phyloP scores from a whole-genome alignment of 2,113 vertebrate genomes.

The Phainopepla nitens region DNA sequence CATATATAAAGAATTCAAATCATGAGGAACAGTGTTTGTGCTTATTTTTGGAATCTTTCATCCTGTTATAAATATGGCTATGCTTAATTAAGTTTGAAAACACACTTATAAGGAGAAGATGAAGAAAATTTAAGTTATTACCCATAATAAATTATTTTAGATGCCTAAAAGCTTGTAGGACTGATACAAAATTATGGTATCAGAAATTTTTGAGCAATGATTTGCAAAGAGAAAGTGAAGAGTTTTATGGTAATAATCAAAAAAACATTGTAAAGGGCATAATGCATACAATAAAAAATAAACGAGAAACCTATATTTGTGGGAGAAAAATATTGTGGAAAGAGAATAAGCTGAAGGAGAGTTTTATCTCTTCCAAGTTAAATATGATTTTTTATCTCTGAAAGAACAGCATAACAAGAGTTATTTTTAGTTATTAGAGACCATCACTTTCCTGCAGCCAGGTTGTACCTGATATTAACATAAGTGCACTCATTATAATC shows the following conservation, averaged over 20 bases:
- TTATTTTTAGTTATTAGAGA: neutral
- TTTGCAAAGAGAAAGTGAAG: neutral
- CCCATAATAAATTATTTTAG: neutral
- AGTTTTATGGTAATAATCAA: neutral
- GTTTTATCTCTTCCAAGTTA: neutral
- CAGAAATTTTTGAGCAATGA: neutral
- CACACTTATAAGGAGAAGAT: neutral
- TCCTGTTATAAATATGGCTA: neutral
- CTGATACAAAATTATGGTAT: neutral
- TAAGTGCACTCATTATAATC: neutral
- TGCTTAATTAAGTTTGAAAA: neutral
- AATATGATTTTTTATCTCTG: neutral
- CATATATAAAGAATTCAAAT: neutral
- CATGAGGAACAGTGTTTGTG: neutral
- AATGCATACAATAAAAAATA: neutral
- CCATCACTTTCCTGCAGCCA: neutral
- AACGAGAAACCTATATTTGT: neutral
- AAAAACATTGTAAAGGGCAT: neutral
- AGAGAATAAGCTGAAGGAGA: neutral
- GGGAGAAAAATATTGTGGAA: neutral
- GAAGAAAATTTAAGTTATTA: neutral
- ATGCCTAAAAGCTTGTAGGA: neutral
- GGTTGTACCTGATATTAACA: neutral
- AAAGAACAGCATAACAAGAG: neutral
- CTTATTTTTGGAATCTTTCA: neutral